These are phyloP conservation scores for Ivindomyrus marchei DNA, from an alignment of 2,113 vertebrate genomes.

Conservation along the genomic window DNA sequence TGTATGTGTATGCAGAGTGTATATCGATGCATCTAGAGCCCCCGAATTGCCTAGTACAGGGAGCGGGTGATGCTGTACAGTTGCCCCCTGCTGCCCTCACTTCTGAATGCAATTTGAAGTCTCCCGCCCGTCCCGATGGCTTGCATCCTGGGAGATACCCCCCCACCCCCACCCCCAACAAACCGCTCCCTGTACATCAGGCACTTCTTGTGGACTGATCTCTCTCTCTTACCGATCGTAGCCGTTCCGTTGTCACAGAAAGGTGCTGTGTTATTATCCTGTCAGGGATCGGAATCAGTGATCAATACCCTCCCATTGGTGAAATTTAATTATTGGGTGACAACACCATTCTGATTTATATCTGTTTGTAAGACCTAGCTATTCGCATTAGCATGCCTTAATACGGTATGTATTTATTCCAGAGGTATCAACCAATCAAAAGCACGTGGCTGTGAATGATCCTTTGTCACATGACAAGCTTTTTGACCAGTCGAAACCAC, in stretches of 20 bases:
- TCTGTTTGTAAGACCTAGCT: neutral
- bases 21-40: neutral
- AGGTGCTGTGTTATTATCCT: conserved; percentile 26
- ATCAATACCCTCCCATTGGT: neutral
- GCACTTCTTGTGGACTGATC: neutral
- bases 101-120: neutral
- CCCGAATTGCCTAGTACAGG: neutral
- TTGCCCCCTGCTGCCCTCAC: neutral
- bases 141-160: neutral
- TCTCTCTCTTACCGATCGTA: neutral
- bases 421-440: neutral
- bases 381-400: neutral
- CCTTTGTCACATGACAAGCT: neutral
- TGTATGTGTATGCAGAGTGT: conserved; percentile 4
- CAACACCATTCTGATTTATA: neutral
- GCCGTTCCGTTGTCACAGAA: conserved; percentile 15
- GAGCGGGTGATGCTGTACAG: neutral
- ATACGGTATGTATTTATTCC: neutral
- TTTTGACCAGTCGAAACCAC: neutral
- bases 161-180: neutral
- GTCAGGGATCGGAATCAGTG: conserved; percentile 2
- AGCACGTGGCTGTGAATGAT: neutral
- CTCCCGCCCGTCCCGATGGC: neutral
- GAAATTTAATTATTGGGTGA: neutral
- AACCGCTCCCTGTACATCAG: conserved; percentile 14